Evolutionary conservation across 2,113 vertebrate species (phyloP).

Genomic region (Miniopterus natalensis): DNA sequence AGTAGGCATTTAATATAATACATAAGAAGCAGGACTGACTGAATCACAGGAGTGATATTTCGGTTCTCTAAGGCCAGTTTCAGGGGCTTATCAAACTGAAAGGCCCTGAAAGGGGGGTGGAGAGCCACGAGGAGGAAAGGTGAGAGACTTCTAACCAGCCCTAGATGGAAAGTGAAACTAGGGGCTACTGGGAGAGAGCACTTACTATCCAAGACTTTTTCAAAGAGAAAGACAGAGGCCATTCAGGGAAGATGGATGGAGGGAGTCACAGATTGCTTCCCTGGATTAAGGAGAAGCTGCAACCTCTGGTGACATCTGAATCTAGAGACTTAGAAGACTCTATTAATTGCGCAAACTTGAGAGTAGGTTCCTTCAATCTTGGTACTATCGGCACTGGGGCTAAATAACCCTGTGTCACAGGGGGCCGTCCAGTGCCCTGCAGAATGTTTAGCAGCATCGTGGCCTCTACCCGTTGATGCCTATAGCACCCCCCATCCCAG

Average conservation of each 20-base stretch:
- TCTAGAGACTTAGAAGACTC: neutral
- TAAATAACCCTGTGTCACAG: neutral
- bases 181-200: neutral
- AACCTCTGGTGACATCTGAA: neutral
- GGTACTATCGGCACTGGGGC: no score
- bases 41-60: neutral
- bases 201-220: neutral
- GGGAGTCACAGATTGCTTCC: neutral
- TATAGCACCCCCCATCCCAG: no score
- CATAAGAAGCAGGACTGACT: neutral
- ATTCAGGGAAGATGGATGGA: neutral
- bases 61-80: neutral
- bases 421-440: neutral
- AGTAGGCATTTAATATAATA: neutral
- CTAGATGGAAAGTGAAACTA: accelerated
- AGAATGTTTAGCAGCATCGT: neutral
- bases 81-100: neutral
- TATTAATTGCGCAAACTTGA: neutral
- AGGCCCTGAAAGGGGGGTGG: neutral
- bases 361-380: neutral
- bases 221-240: neutral
- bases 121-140: neutral
- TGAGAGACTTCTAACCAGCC: neutral
- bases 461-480: neutral
- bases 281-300: neutral